phyloP scores from a whole-genome alignment of 2,113 vertebrate genomes.

The Aptenodytes forsteri region DNA sequence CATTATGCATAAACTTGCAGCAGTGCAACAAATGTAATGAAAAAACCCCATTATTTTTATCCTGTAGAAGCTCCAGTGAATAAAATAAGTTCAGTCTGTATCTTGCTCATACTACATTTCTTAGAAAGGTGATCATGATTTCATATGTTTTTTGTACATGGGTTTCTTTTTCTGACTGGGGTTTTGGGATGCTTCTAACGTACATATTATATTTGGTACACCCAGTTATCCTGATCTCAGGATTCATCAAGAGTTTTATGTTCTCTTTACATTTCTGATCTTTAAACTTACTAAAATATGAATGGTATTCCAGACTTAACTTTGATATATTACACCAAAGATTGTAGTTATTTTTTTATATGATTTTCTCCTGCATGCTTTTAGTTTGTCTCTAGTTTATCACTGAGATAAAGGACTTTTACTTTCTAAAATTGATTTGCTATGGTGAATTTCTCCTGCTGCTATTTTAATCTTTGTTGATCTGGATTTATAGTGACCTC shows the following conservation, averaged over 20 bases:
- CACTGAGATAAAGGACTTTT: background rate
- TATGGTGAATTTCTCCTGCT: background rate
- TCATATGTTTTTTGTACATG: background rate
- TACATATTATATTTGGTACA: background rate
- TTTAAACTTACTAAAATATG: background rate
- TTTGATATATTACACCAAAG: background rate
- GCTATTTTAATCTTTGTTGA: conserved; percentile 50
- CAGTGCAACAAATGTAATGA: background rate
- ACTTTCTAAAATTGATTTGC: background rate
- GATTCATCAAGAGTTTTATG: background rate
- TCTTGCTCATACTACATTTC: background rate
- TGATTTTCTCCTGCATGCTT: background rate
- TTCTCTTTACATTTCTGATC: background rate
- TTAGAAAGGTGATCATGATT: background rate
- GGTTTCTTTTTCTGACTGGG: background rate
- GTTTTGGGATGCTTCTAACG: background rate
- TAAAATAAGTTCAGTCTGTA: background rate
- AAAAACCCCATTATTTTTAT: background rate
- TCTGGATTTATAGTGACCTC: conserved; percentile 45
- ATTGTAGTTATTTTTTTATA: background rate
- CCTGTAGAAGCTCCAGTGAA: background rate
- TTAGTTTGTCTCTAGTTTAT: background rate
- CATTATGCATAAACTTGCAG: background rate
- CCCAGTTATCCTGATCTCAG: background rate
- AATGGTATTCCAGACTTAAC: background rate